These are phyloP conservation scores for Plutella xylostella DNA, from an alignment of 2,888 invertebrate species.

Conservation along the genomic window DNA sequence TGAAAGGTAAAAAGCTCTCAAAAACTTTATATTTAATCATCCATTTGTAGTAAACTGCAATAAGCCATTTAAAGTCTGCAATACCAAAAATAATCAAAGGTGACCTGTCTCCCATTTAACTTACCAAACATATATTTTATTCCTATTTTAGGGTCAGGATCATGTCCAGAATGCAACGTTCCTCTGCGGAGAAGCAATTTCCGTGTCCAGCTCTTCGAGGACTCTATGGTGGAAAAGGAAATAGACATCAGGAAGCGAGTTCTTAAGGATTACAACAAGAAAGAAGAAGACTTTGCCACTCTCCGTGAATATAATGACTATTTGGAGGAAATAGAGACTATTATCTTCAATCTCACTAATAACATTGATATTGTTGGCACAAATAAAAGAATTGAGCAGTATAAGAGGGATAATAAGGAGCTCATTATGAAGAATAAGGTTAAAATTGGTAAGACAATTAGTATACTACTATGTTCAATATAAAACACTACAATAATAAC, in stretches of 20 bases:
- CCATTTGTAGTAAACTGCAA: no score
- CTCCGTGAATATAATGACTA: slow-evolving; percentile 94
- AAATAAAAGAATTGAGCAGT: slow-evolving; percentile 90
- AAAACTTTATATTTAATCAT: no score
- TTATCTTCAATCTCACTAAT: slow-evolving; percentile 91
- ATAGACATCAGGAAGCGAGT: slow-evolving; percentile 93
- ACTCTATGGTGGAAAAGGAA: slow-evolving; percentile 96
- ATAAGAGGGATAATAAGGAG: slow-evolving; percentile 91
- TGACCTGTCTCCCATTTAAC: no score
- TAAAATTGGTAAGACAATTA: slow-evolving; percentile 63
- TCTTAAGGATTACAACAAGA: slow-evolving; percentile 92
- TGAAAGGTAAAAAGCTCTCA: slow-evolving; percentile 80
- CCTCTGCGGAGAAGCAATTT: slow-evolving; percentile 90
- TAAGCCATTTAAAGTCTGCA: no score
- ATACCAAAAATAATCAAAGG: no score
- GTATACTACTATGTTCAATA: neutral
- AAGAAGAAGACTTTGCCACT: slow-evolving; percentile 90
- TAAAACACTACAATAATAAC: no score
- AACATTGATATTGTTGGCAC: slow-evolving; percentile 90
- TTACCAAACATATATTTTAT: no score
- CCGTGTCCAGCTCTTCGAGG: slow-evolving; percentile 95
- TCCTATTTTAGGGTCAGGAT: slow-evolving; percentile 88
- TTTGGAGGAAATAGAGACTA: slow-evolving; percentile 92
- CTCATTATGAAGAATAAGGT: slow-evolving; percentile 84
- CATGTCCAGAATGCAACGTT: slow-evolving; percentile 94